phyloP scores from a whole-genome alignment of 92 coral and sea anemone species.

The Bergia puertoricense region DNA sequence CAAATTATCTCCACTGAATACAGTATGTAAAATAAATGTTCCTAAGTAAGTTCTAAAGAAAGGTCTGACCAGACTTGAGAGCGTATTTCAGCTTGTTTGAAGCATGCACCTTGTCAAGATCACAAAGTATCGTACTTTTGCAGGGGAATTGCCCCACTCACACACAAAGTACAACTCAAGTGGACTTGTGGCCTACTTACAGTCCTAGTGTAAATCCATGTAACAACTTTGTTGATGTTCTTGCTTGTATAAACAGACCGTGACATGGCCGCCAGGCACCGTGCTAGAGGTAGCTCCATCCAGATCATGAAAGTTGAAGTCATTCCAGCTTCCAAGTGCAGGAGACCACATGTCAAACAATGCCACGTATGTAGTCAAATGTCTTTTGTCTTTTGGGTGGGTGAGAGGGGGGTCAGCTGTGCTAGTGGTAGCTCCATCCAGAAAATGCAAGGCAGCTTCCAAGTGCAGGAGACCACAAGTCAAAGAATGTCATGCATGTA shows the following conservation, averaged over 20 bases:
- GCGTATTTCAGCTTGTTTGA: too few species aligned
- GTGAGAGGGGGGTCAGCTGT: slow-evolving; percentile 37
- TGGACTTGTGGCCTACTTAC: too few species aligned
- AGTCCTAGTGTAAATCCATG: neutral
- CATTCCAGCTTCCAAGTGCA: slow-evolving; percentile 83
- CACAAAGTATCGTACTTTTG: too few species aligned
- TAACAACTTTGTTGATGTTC: neutral
- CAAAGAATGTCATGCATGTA: slow-evolving; percentile 21
- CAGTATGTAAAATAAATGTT: too few species aligned
- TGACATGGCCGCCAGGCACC: slow-evolving; percentile 99
- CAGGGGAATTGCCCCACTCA: too few species aligned
- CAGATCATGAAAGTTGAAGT: slow-evolving; percentile 93
- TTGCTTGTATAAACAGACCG: slow-evolving; percentile 64
- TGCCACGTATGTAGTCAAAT: slow-evolving; percentile 66
- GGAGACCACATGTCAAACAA: slow-evolving; percentile 95
- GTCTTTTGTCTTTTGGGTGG: neutral
- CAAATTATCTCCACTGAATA: too few species aligned
- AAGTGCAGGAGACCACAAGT: slow-evolving; percentile 88
- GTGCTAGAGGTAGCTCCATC: slow-evolving; percentile 95
- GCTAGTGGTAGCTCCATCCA: slow-evolving; percentile 79
- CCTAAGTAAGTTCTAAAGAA: too few species aligned
- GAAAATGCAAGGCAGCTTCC: slow-evolving; percentile 76
- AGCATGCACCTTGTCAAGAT: too few species aligned
- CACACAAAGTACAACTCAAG: too few species aligned
- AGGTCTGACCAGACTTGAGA: too few species aligned